A percentile compares a stretch with the other conserved stretches of the same genome.
phyloP scores from a whole-genome alignment of 2,113 vertebrate species.

The Meles meles region DNA sequence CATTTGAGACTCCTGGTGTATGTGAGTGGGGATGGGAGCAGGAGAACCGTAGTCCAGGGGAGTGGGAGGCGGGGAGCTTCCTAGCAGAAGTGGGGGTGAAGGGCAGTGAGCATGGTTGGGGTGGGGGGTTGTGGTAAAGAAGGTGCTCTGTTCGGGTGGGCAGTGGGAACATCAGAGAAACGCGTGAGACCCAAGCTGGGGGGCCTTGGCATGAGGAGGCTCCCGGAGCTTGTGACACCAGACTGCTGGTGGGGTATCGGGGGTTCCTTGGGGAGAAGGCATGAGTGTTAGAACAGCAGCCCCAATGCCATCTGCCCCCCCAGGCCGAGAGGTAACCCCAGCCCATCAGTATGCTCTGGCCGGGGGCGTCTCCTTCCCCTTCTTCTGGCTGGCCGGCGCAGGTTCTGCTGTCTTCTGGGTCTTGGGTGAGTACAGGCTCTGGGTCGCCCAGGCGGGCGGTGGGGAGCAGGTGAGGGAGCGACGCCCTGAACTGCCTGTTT shows the following conservation, averaged over 20 bases:
- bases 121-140: background rate
- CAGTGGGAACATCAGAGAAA: too few species aligned
- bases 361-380: constrained; percentile 88
- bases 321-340: constrained; percentile 88
- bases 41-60: background rate
- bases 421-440: constrained; percentile 83
- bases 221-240: background rate
- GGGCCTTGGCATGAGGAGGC: background rate
- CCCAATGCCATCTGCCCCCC: background rate
- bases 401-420: constrained; percentile 94
- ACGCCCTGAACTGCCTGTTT: background rate
- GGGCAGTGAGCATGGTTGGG: background rate
- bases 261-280: background rate
- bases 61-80: background rate
- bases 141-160: background rate
- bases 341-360: constrained; percentile 91
- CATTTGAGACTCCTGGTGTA: background rate
- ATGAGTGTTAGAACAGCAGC: rapidly evolving
- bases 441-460: rapidly evolving
- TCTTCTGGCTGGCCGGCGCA: constrained; percentile 94
- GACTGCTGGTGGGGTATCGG: background rate
- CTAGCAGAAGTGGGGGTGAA: background rate
- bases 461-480: background rate
- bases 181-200: background rate
- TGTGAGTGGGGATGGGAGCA: background rate